Evolutionary conservation across 2,888 invertebrate genomes (phyloP).

Genomic region (Drosophila tanythrix): DNA sequence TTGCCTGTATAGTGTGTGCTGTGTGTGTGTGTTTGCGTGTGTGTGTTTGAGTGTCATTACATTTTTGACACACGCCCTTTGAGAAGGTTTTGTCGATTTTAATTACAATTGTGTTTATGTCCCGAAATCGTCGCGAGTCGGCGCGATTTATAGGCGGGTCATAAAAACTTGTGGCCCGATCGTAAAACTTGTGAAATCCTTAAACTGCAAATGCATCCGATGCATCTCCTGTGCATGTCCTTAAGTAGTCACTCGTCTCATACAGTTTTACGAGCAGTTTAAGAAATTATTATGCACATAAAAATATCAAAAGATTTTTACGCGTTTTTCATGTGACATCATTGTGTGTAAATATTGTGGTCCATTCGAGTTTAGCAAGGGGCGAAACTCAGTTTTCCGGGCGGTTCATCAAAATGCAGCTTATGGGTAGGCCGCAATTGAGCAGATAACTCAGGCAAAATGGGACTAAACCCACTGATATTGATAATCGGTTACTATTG

Average conservation of each 20-base stretch:
- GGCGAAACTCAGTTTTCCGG: slow-evolving; percentile 11
- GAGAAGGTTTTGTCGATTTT: slow-evolving; percentile 26
- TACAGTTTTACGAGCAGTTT: slow-evolving; percentile 45
- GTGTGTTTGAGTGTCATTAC: slow-evolving; percentile 6
- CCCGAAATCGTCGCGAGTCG: slow-evolving; percentile 11
- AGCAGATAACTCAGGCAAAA: neutral
- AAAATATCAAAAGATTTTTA: slow-evolving; percentile 27
- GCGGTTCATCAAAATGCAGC: neutral
- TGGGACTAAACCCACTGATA: neutral
- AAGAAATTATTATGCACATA: slow-evolving; percentile 3
- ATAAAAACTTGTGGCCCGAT: slow-evolving; percentile 40
- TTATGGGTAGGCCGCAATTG: no score
- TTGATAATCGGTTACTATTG: neutral
- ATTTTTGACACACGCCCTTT: slow-evolving; percentile 40
- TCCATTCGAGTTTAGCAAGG: neutral
- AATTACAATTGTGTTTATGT: slow-evolving; percentile 30
- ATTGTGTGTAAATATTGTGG: slow-evolving; percentile 49
- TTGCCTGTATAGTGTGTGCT: neutral
- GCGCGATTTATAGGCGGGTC: slow-evolving; percentile 39
- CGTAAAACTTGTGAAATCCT: slow-evolving; percentile 41
- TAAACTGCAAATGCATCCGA: slow-evolving; percentile 1
- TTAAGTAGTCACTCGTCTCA: slow-evolving; percentile 15
- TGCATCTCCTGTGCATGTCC: neutral
- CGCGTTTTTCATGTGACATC: slow-evolving; percentile 31
- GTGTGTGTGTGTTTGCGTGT: neutral